phyloP scores from a whole-genome alignment of 2,888 invertebrate species.

The Eristalis arbustorum region DNA sequence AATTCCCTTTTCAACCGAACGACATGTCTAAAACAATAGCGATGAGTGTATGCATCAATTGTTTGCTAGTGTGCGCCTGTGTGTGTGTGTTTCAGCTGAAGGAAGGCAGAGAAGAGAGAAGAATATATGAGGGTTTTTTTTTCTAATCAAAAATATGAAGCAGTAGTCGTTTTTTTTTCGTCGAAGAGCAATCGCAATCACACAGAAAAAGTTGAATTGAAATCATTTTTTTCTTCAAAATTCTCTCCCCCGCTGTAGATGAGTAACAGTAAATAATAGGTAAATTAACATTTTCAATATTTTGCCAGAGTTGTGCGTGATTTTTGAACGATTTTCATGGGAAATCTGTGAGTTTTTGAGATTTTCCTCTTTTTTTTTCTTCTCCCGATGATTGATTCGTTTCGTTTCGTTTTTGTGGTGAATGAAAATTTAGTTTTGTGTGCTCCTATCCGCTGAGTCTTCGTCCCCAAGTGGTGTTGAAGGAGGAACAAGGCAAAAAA shows the following conservation, averaged over 20 bases:
- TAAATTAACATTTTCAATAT: slow-evolving; percentile 13
- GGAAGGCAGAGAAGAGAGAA: slow-evolving; percentile 27
- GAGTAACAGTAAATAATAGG: slow-evolving; percentile 54
- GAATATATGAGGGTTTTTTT: slow-evolving; percentile 26
- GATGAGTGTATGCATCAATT: slow-evolving; percentile 1
- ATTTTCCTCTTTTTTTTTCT: too few relatives aligned
- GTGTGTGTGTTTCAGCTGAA: slow-evolving; percentile 10
- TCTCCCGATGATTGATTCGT: not conserved
- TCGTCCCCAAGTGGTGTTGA: not conserved
- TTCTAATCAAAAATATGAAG: slow-evolving; percentile 62
- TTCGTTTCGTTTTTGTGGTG: not conserved
- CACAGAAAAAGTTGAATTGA: slow-evolving; percentile 35
- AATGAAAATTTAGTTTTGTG: slow-evolving; percentile 15
- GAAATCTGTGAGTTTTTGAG: slow-evolving; percentile 1
- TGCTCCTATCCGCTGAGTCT: not conserved
- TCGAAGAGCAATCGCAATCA: slow-evolving; percentile 63
- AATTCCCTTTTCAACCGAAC: slow-evolving; percentile 27
- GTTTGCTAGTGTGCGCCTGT: not conserved
- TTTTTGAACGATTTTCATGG: not conserved
- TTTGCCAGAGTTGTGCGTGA: not conserved
- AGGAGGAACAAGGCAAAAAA: not conserved
- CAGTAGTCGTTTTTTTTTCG: slow-evolving; percentile 66
- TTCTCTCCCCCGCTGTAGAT: slow-evolving; percentile 40
- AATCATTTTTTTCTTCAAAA: slow-evolving; percentile 24
- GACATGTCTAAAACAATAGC: slow-evolving; percentile 27